Evolutionary conservation across 2,888 invertebrate genomes (phyloP).

Genomic region (Trileptium ribeirensis): DNA sequence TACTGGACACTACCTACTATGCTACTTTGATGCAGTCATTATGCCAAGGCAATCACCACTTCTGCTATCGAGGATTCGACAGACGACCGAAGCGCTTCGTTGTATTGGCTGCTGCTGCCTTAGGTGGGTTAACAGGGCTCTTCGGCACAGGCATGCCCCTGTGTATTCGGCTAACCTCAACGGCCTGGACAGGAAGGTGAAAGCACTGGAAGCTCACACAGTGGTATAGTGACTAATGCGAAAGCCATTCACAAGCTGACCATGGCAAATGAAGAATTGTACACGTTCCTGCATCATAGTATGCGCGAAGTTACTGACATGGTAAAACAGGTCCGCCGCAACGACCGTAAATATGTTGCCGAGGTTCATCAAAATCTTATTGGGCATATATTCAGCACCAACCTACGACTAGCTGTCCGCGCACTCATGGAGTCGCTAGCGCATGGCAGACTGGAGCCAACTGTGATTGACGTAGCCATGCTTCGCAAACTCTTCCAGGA

Average conservation of each 20-base stretch:
- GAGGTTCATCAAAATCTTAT: neutral
- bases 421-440: neutral
- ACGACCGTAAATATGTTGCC: neutral
- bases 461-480: neutral
- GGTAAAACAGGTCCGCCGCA: neutral
- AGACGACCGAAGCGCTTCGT: neutral
- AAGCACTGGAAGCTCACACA: neutral
- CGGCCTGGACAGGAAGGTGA: neutral
- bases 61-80: neutral
- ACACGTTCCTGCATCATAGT: neutral
- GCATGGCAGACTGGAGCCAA: neutral
- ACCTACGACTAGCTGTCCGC: neutral
- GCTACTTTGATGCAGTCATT: neutral
- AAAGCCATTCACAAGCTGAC: neutral
- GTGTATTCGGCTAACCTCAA: neutral
- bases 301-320: neutral
- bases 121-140: neutral
- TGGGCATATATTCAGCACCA: neutral
- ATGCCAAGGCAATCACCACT: neutral
- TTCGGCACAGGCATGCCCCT: neutral
- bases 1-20: neutral
- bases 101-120: too few relatives aligned
- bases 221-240: neutral
- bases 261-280: neutral
- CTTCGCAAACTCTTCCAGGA: neutral